Evolutionary conservation across 2,888 invertebrate species (phyloP).

Genomic region (Gari tellinella): DNA sequence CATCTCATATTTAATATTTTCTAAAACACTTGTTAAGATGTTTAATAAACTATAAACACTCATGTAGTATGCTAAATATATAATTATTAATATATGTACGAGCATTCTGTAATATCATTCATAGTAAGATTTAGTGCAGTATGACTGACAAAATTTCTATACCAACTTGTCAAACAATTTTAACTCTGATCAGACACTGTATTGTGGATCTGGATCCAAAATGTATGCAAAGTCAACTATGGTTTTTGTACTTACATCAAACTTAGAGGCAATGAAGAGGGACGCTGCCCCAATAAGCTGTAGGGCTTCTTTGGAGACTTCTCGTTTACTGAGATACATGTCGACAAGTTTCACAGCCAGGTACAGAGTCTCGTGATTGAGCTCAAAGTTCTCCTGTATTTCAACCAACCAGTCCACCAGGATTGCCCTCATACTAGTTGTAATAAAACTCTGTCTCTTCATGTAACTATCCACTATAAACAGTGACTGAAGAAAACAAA

Average conservation of each 20-base stretch:
- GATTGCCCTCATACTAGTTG: constrained; percentile 94
- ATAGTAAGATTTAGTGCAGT: too few relatives aligned
- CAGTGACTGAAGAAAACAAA: constrained; percentile 85
- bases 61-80: too few relatives aligned
- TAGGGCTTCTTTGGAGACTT: constrained; percentile 90
- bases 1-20: too few relatives aligned
- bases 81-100: too few relatives aligned
- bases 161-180: too few relatives aligned
- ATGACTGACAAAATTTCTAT: too few relatives aligned
- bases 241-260: constrained; percentile 90
- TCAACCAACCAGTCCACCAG: constrained; percentile 99
- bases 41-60: too few relatives aligned
- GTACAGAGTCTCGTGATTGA: constrained; percentile 99
- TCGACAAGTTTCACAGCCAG: constrained; percentile 98
- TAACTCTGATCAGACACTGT: too few relatives aligned
- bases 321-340: constrained; percentile 89
- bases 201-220: too few relatives aligned
- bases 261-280: constrained; percentile 97
- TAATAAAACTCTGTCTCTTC: constrained; percentile 90
- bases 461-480: constrained; percentile 94
- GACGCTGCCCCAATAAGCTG: constrained; percentile 97
- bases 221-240: too few relatives aligned
- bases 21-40: too few relatives aligned
- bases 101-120: too few relatives aligned
- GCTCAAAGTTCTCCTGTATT: constrained; percentile 94